Evolutionary conservation across 2,113 vertebrate species (phyloP).

Genomic region (Oryzias curvinotus): DNA sequence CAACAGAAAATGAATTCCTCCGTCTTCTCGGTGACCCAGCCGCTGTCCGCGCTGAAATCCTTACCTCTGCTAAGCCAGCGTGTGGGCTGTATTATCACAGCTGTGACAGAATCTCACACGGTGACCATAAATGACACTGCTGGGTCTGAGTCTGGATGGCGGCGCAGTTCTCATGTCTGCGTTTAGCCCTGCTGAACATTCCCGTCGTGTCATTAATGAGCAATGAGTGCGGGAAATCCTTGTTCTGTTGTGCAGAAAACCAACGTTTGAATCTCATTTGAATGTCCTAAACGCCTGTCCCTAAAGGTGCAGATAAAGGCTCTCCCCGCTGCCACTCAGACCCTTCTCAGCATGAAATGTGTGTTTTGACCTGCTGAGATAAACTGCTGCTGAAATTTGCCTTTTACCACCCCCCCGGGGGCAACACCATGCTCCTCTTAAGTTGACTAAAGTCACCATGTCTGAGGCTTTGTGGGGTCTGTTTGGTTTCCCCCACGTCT

Average conservation of each 20-base stretch:
- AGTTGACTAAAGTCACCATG: conserved; percentile 71
- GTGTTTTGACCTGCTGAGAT: conserved; percentile 62
- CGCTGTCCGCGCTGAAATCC: conserved; percentile 41
- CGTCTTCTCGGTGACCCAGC: not conserved
- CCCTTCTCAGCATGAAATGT: conserved; percentile 58
- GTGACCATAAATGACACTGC: conserved; percentile 62
- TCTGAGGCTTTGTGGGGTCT: conserved; percentile 71
- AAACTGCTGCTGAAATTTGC: conserved; percentile 62
- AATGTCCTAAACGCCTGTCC: too few relatives aligned
- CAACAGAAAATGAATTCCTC: too few relatives aligned
- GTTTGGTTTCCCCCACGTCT: conserved; percentile 73
- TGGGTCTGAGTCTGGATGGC: conserved; percentile 51
- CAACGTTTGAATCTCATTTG: not conserved
- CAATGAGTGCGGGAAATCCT: not conserved
- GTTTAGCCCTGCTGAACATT: conserved; percentile 10
- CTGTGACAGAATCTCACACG: conserved; percentile 70
- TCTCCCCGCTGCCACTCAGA: conserved; percentile 14
- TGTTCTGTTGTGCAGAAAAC: not conserved
- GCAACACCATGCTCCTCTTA: conserved; percentile 59
- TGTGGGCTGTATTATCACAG: conserved; percentile 58
- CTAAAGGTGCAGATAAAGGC: too few relatives aligned
- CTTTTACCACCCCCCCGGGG: conserved; percentile 52
- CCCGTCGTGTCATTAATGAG: conserved; percentile 8
- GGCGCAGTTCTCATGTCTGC: not conserved
- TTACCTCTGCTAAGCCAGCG: conserved; percentile 50